These are phyloP conservation scores for Dermolepida albohirtum DNA, from an alignment of 2,888 invertebrate species.

Conservation along the genomic window DNA sequence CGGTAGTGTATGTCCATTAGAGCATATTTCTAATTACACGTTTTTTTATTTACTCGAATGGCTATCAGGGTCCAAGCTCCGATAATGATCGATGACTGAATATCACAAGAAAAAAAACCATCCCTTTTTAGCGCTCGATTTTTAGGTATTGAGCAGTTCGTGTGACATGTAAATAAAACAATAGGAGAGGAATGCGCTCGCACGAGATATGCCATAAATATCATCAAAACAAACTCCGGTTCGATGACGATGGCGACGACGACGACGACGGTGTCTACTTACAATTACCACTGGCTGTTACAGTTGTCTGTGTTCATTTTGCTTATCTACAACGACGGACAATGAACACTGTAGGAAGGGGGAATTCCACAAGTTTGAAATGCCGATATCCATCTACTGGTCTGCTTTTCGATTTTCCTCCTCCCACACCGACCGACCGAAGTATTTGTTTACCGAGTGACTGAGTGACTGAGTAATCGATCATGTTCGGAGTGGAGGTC, in stretches of 20 bases:
- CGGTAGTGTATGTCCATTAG: background rate
- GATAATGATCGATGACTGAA: constrained; percentile 9
- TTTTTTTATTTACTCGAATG: constrained; percentile 13
- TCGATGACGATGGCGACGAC: constrained; percentile 17
- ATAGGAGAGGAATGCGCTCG: constrained; percentile 27
- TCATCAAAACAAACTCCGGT: constrained; percentile 33
- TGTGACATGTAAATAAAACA: constrained; percentile 36
- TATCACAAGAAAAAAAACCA: constrained; percentile 17
- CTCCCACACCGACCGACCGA: constrained; percentile 1
- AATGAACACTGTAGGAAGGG: constrained; percentile 17
- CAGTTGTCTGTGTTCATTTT: constrained; percentile 23
- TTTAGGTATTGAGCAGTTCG: constrained; percentile 18
- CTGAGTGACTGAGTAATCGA: constrained; percentile 38
- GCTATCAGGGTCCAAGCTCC: background rate
- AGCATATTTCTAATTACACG: constrained; percentile 19
- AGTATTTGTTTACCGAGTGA: constrained; percentile 37
- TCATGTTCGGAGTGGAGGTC: constrained; percentile 27
- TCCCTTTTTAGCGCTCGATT: background rate
- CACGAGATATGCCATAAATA: constrained; percentile 35
- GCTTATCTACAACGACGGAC: constrained; percentile 30
- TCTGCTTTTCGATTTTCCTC: background rate
- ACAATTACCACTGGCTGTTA: constrained; percentile 25
- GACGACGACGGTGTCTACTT: constrained; percentile 27
- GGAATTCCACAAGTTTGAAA: constrained; percentile 38
- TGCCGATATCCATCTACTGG: constrained; percentile 30